phyloP scores from a whole-genome alignment of 2,888 invertebrate species.

The Myopa testacea region DNA sequence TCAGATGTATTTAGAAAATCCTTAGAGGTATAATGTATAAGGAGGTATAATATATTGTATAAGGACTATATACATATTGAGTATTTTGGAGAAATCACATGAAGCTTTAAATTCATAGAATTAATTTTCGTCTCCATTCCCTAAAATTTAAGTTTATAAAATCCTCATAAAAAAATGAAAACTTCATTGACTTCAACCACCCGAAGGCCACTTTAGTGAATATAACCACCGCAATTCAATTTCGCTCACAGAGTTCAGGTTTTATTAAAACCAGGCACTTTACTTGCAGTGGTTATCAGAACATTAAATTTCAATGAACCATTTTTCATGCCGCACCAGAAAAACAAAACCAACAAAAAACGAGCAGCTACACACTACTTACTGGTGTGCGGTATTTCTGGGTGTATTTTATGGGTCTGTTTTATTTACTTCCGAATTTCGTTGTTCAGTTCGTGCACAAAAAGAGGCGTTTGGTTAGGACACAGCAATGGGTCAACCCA shows the following conservation, averaged over 20 bases:
- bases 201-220: no score
- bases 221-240: no score
- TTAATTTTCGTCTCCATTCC: no score
- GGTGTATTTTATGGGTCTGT: not conserved
- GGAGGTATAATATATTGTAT: no score
- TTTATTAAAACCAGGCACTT: not conserved
- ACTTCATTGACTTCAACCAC: no score
- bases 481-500: conserved; percentile 27
- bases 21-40: no score
- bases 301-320: conserved; percentile 7
- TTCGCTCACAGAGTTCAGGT: not conserved
- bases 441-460: not conserved
- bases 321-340: not conserved
- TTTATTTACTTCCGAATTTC: not conserved
- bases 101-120: no score
- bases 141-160: no score
- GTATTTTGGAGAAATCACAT: no score
- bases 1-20: no score
- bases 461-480: not conserved
- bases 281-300: not conserved
- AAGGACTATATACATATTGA: no score
- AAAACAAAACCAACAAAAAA: not conserved
- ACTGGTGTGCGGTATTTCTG: not conserved
- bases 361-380: not conserved
- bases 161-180: no score